Evolutionary conservation across 2,113 vertebrate species (phyloP), one percentile per base, ranked within the genome.

Genomic region (Pardalotus punctatus): DNA sequence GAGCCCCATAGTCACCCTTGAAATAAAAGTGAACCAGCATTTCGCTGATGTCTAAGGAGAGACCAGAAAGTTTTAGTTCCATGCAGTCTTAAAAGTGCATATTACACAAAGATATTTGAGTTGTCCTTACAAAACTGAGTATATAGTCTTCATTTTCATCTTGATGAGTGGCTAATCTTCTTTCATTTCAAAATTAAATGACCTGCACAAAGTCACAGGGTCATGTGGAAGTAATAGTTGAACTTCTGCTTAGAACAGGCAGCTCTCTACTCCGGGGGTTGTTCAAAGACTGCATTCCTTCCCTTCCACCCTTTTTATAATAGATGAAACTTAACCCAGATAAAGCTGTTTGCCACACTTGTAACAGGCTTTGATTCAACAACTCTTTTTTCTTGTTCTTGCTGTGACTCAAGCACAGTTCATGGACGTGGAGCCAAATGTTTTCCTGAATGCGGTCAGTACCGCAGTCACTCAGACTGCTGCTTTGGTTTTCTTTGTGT

Each of bases 121-220:
- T 58, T 93, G 12, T 60, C 48, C 58, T 69, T 87, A 47, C 29
- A 50, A 71, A 85, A 70, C 45, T 23, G 22, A 53, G 45, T 50
- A 61, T 40, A 31, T 48, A 48, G 23, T 43, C 58, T 90, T 77
- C 5, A 60, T 92, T 86, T 54, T 64, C 45, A n/a, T 78, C 50
- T 81, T 50, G 33, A 1, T 31, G 58, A 56, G 10, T 72, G 57
- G 35, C 20, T 27, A 33, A 6, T 42, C 58, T 43, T 76, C 67
- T 72, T 76, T 47, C 6, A 45, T 64, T 89, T 81, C 40, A 72
- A 92, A 92, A 81, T 35, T 29, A 61, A 77, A 57, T 65, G n/a
- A 33, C 15, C n/a, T 93, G 33, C 36, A 53, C 61, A 47, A 65
- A 74, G 35, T 57, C 42, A 20, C 1, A 1, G 70, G 25, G 61